Evolutionary conservation across 2,888 invertebrate genomes (phyloP), one percentile per base, ranked within the genome.

Genomic region (Nomada flava): DNA sequence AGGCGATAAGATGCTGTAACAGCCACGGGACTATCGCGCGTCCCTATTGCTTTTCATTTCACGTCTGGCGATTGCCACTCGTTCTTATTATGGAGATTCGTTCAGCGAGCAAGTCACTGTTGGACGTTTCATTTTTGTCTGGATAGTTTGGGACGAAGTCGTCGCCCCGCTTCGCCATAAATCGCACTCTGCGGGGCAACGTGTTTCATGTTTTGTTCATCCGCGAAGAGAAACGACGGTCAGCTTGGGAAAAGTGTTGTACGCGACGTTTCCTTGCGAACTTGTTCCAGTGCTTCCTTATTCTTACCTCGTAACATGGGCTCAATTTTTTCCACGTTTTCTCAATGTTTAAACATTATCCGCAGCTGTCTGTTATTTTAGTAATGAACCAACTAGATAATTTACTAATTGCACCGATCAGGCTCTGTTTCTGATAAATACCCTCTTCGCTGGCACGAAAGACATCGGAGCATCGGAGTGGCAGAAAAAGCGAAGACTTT

Each of bases 11-110:
- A 23, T 2, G 60, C 53, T 26, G 15, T 1, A 20, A 47, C 18
- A 20, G 13, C 2, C 7, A 2, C 10, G 13, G 9, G 26, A 26
- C 20, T 50, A 13, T 44, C 55, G 2, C 20, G 52, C 20, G 2
- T 7, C 18, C 23, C 69, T 52, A 68, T 72, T 47, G 71, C 53
- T 47, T 72, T 53, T 74, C 67, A 47, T 60, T 69, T 10, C 75
- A 23, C 68, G 80, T 64, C 57, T 36, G 50, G 29, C 67, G 55
- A 83, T 80, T 71, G 71, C 36, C 57, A 59, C 76, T 86, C 57
- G 55, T 81, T 74, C 79, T 79, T 76, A 69, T 86, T 69, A 81
- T 63, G 78, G 59, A 73, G 70, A 74, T 76, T 44, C 67, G 59
- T 59, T 53, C n/a, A n/a, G 11, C 44, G 26, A 52, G 23, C 72